A percentile compares a stretch with the other conserved stretches of the same genome.
Evolutionary conservation across 2,888 invertebrate species (phyloP).

Genomic region (Ectemnius lituratus): DNA sequence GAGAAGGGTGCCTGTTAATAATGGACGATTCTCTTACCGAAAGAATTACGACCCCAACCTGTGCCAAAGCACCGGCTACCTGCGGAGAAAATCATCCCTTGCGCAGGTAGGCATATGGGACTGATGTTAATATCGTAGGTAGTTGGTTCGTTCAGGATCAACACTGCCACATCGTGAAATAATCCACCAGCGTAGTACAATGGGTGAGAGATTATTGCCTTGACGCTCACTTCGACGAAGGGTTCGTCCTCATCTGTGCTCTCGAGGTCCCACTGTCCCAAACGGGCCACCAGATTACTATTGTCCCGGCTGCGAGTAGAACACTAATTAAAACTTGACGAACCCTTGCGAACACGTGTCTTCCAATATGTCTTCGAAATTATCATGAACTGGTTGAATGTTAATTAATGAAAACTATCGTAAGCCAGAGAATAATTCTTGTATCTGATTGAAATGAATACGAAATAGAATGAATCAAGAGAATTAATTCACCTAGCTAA

Average conservation of each 20-base stretch:
- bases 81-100: constrained; percentile 75
- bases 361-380: too few relatives aligned
- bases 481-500: too few relatives aligned
- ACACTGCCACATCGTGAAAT: constrained; percentile 87
- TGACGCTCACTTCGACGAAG: constrained; percentile 84
- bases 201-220: constrained; percentile 81
- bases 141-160: constrained; percentile 83
- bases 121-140: constrained; percentile 83
- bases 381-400: too few relatives aligned
- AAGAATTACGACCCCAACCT: constrained; percentile 87
- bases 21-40: constrained; percentile 77
- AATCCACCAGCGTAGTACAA: constrained; percentile 83
- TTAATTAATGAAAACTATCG: too few relatives aligned
- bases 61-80: constrained; percentile 83
- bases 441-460: too few relatives aligned
- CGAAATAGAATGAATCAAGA: too few relatives aligned
- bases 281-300: constrained; percentile 79
- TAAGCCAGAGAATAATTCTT: too few relatives aligned
- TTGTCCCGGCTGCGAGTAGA: constrained; percentile 32
- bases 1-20: too few relatives aligned
- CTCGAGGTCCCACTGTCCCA: constrained; percentile 90
- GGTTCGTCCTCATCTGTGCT: constrained; percentile 83
- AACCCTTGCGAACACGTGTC: too few relatives aligned
- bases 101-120: constrained; percentile 83
- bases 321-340: too few relatives aligned